Percentiles rank a stretch among this genome's conserved stretches.
phyloP scores from a whole-genome alignment of 2,113 vertebrate genomes.

The Chiloscyllium plagiosum region DNA sequence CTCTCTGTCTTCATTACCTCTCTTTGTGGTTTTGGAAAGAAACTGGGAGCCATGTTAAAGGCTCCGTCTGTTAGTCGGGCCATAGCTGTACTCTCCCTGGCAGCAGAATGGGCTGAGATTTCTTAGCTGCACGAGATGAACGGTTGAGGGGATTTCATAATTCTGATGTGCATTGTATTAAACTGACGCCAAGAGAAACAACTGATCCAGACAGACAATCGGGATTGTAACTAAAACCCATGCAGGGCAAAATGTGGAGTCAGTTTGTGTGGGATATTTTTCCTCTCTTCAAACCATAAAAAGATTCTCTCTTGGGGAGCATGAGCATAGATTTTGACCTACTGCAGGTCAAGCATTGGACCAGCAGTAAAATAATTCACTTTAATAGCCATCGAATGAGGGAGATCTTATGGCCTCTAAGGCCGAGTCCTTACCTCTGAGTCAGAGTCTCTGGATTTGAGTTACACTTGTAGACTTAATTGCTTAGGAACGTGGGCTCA shows the following conservation, averaged over 20 bases:
- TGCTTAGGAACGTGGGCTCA: too few relatives aligned
- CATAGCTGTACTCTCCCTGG: background rate
- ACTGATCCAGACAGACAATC: slow-evolving; percentile 4
- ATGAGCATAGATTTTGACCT: background rate
- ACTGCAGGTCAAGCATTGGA: background rate
- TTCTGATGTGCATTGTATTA: background rate
- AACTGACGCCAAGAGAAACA: slow-evolving; percentile 3
- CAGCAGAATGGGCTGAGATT: background rate
- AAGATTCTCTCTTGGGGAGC: background rate
- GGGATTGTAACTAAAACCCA: background rate
- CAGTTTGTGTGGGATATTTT: background rate
- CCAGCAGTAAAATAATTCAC: background rate
- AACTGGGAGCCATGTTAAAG: too few relatives aligned
- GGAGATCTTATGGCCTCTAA: too few relatives aligned
- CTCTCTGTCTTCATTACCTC: background rate
- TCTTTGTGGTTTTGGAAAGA: background rate
- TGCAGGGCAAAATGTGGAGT: background rate
- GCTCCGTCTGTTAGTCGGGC: background rate
- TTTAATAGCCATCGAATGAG: background rate
- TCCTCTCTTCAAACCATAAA: background rate
- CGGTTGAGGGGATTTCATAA: background rate
- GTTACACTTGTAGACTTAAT: too few relatives aligned
- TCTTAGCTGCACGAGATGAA: background rate
- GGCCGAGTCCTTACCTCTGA: too few relatives aligned
- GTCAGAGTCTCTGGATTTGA: too few relatives aligned